These are phyloP conservation scores for Priapulus caudatus DNA, from an alignment of 2,888 invertebrate species.

Conservation along the genomic window DNA sequence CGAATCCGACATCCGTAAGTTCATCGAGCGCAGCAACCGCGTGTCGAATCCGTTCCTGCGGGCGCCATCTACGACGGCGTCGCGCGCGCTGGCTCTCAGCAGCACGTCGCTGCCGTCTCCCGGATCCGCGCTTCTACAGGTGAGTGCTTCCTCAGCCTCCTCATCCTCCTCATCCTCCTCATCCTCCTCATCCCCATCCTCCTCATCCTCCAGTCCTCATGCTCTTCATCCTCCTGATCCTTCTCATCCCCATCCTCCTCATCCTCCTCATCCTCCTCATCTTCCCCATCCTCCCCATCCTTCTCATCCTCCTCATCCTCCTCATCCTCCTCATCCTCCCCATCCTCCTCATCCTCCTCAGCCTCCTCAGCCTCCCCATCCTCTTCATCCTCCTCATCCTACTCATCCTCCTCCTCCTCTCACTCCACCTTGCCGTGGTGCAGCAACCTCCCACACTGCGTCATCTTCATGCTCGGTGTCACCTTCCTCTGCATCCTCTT, in stretches of 20 bases:
- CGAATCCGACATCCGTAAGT: slow-evolving; percentile 46
- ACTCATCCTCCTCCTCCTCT: too few relatives aligned
- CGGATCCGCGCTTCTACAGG: slow-evolving; percentile 6
- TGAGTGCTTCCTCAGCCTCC: background rate
- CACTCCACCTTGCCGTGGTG: slow-evolving; percentile 18
- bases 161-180: too few relatives aligned
- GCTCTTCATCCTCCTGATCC: too few relatives aligned
- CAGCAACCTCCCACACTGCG: slow-evolving; percentile 32
- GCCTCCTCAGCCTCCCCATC: too few relatives aligned
- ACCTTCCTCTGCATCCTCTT: slow-evolving; percentile 31
- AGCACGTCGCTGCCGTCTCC: slow-evolving; percentile 25
- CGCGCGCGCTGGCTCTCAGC: slow-evolving; percentile 22
- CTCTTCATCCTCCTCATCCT: too few relatives aligned
- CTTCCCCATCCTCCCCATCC: too few relatives aligned
- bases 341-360: too few relatives aligned
- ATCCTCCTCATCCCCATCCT: too few relatives aligned
- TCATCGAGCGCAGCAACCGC: slow-evolving; percentile 44
- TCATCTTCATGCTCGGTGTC: slow-evolving; percentile 41
- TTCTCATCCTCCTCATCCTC: too few relatives aligned
- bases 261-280: too few relatives aligned
- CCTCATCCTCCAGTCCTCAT: slow-evolving; percentile 6
- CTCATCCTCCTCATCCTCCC: too few relatives aligned
- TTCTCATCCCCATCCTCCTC: too few relatives aligned
- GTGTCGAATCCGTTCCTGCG: slow-evolving; percentile 5
- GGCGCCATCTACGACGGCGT: slow-evolving; percentile 10